These are phyloP conservation scores for Serrognathus titanus DNA, from an alignment of 2,888 invertebrate genomes.

Conservation along the genomic window DNA sequence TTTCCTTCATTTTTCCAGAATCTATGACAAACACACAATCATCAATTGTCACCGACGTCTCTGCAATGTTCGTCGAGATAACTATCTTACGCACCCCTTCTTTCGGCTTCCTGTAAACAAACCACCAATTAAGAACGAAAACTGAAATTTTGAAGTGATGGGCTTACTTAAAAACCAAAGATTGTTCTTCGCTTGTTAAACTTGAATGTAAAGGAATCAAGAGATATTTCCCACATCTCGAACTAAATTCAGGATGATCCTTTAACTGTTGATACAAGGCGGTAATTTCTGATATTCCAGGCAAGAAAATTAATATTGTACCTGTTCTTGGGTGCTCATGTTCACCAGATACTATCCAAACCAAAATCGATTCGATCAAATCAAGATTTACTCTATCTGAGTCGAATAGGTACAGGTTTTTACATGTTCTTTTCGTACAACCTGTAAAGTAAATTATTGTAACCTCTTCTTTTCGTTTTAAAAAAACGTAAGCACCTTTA, in stretches of 20 bases:
- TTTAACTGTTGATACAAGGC: slow-evolving; percentile 64
- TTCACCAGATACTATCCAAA: slow-evolving; percentile 67
- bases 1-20: slow-evolving; percentile 90
- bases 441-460: slow-evolving; percentile 35
- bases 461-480: too few species aligned
- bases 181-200: slow-evolving; percentile 80
- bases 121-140: background rate
- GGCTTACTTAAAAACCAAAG: slow-evolving; percentile 60
- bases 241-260: slow-evolving; percentile 63
- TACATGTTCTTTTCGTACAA: slow-evolving; percentile 63
- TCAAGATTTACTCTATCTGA: slow-evolving; percentile 75
- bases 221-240: slow-evolving; percentile 61
- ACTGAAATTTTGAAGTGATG: background rate
- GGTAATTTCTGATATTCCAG: slow-evolving; percentile 77
- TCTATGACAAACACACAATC: slow-evolving; percentile 95
- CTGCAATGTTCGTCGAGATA: slow-evolving; percentile 88
- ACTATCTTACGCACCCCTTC: slow-evolving; percentile 80
- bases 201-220: slow-evolving; percentile 85
- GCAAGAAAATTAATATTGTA: slow-evolving; percentile 76
- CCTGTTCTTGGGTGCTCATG: slow-evolving; percentile 68
- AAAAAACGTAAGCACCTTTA: slow-evolving; percentile 43
- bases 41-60: slow-evolving; percentile 93
- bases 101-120: slow-evolving; percentile 58
- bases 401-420: slow-evolving; percentile 74
- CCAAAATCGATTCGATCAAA: slow-evolving; percentile 66